Percentiles rank a stretch among this genome's conserved stretches.
These are phyloP conservation scores for Calliopum simillimum DNA, from an alignment of 2,888 invertebrate genomes.

Conservation along the genomic window DNA sequence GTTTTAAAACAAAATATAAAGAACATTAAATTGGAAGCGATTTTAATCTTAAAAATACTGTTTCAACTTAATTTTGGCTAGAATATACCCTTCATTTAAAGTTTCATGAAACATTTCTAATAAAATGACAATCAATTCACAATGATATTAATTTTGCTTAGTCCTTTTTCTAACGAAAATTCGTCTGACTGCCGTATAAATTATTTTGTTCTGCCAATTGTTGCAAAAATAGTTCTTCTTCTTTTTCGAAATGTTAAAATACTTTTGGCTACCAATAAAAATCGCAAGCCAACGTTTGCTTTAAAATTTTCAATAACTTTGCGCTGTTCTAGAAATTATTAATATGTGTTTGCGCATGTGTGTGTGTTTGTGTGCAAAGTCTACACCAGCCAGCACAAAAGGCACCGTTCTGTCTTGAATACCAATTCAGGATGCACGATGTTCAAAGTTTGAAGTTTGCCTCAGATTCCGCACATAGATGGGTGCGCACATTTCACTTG, in stretches of 20 bases:
- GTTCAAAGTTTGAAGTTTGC: conserved; percentile 20
- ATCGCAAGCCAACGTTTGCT: conserved; percentile 1
- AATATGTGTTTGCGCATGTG: conserved; percentile 22
- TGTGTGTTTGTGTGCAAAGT: conserved; percentile 16
- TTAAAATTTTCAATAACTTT: conserved; percentile 29
- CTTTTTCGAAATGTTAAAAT: conserved; percentile 12
- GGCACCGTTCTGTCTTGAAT: conserved; percentile 28
- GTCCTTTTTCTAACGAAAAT: too few relatives aligned
- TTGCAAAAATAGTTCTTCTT: too few relatives aligned
- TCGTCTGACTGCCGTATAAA: too few relatives aligned
- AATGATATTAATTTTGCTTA: too few relatives aligned
- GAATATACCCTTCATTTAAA: too few relatives aligned
- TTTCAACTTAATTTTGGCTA: too few relatives aligned
- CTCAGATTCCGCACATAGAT: conserved; percentile 32
- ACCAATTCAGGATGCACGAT: conserved; percentile 28
- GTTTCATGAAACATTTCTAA: too few relatives aligned
- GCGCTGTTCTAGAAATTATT: conserved; percentile 32
- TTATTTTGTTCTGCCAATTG: too few relatives aligned
- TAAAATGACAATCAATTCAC: too few relatives aligned
- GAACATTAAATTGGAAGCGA: too few relatives aligned
- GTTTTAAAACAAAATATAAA: too few relatives aligned
- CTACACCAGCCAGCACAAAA: conserved; percentile 25
- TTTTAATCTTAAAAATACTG: too few relatives aligned
- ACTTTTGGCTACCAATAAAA: conserved; percentile 33
- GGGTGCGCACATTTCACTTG: conserved; percentile 32